Evolutionary conservation across 2,797 vertebrate species (phyloP).

Genomic region (Sus cebifrons): DNA sequence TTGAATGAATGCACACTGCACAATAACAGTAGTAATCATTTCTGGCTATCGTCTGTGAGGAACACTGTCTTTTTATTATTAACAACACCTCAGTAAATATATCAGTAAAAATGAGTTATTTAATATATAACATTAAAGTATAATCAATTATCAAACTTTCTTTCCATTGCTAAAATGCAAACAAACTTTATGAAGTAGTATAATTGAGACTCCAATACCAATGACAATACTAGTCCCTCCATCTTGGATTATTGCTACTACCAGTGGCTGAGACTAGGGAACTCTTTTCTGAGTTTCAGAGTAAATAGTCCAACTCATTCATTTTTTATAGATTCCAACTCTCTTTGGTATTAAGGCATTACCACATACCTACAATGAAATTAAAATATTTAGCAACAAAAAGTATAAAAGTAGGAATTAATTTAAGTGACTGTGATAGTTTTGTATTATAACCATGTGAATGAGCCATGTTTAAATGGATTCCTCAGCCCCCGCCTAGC

Average conservation of each 20-base stretch:
- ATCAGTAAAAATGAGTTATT: neutral
- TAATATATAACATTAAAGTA: neutral
- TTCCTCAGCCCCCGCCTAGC: too few relatives aligned
- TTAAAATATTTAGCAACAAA: neutral
- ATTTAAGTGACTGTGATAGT: neutral
- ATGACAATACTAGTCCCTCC: neutral
- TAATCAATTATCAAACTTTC: neutral
- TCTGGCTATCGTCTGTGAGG: neutral
- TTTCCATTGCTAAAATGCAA: neutral
- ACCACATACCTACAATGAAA: neutral
- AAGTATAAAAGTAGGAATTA: neutral
- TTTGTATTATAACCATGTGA: neutral
- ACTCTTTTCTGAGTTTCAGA: neutral
- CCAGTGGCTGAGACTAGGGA: neutral
- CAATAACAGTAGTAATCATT: neutral
- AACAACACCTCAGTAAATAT: neutral
- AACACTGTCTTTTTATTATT: neutral
- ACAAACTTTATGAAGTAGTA: neutral
- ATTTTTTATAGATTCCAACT: neutral
- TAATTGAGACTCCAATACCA: neutral
- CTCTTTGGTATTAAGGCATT: neutral
- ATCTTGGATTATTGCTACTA: neutral
- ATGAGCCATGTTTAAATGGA: neutral
- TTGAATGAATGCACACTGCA: neutral
- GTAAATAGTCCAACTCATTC: neutral